Evolutionary conservation across 1,140 invertebrate species (phyloP).

Genomic region (Nephotettix cincticeps): DNA sequence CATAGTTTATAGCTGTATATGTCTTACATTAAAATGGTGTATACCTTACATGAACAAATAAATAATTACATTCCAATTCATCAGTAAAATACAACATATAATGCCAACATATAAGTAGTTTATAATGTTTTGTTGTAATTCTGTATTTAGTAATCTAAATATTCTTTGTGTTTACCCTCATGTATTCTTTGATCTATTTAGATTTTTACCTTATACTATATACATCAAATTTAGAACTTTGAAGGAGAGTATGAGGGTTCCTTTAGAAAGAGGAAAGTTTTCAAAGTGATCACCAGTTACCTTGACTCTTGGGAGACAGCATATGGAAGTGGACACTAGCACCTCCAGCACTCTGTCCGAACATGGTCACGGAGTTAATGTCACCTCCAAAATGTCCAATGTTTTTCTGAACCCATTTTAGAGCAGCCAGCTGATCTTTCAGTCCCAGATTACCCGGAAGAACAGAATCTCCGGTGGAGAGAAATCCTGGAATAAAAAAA

Average conservation of each 20-base stretch:
- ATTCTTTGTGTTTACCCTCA: no score
- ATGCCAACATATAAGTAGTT: no score
- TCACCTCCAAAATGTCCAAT: constrained; percentile 46
- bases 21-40: no score
- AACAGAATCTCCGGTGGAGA: constrained; percentile 47
- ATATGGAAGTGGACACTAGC: constrained; percentile 15
- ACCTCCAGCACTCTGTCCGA: constrained; percentile 36
- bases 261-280: background rate
- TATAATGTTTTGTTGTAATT: no score
- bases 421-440: constrained; percentile 47
- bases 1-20: no score
- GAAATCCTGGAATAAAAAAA: constrained; percentile 40
- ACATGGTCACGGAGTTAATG: constrained; percentile 34
- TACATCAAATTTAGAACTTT: background rate
- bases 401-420: constrained; percentile 50
- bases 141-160: no score
- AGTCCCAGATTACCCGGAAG: constrained; percentile 50
- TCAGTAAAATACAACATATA: no score
- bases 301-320: constrained; percentile 6
- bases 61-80: no score
- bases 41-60: no score
- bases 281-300: background rate
- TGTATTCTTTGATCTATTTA: background rate
- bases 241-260: background rate
- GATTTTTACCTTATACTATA: background rate